Evolutionary conservation across 2,888 invertebrate species (phyloP).

Genomic region (Parthenolecanium corni): DNA sequence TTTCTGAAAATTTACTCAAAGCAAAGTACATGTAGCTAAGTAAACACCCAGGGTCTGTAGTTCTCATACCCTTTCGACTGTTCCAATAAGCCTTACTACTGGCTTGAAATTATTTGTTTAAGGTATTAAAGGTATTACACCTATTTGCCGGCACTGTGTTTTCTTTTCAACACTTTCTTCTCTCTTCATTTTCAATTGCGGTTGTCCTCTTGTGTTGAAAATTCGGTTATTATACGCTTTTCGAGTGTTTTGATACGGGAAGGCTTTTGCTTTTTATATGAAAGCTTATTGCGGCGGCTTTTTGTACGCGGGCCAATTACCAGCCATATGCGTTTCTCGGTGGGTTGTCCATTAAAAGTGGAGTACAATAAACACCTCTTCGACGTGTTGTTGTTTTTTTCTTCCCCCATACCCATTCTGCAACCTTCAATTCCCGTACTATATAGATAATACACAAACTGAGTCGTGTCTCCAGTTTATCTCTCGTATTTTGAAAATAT

Average conservation of each 20-base stretch:
- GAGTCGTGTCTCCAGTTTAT: conserved; percentile 8
- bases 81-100: no score
- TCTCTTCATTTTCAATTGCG: neutral
- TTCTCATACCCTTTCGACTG: no score
- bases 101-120: neutral
- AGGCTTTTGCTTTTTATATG: conserved; percentile 7
- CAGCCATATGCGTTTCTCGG: conserved; percentile 11
- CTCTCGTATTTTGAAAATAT: conserved; percentile 19
- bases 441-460: no score
- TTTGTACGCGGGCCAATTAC: conserved; percentile 16
- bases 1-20: no score
- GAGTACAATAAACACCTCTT: conserved; percentile 15
- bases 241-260: conserved; percentile 19
- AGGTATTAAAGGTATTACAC: neutral
- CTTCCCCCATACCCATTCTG: no score
- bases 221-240: conserved; percentile 12
- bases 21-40: no score
- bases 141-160: neutral
- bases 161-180: neutral
- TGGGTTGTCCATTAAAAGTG: conserved; percentile 14
- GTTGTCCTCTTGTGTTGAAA: neutral
- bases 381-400: neutral
- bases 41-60: no score
- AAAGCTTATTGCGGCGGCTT: neutral
- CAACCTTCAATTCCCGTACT: neutral